Evolutionary conservation across 2,797 vertebrate genomes (phyloP), one percentile per base, ranked within the genome.

Genomic region (Lateolabrax maculatus): DNA sequence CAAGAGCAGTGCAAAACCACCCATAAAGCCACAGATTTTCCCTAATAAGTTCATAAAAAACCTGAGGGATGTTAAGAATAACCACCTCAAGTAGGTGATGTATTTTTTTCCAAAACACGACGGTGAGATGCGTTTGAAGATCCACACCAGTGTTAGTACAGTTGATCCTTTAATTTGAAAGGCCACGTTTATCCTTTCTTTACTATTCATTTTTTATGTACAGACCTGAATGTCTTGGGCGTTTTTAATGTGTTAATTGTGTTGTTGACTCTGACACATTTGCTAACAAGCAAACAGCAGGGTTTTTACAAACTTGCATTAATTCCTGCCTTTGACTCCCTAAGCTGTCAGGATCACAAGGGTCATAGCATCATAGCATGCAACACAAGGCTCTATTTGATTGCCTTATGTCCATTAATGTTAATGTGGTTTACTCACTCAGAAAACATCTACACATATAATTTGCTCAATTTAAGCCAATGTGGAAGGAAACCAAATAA

Each of bases 31-130:
- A 16, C 63, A 78, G 66, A 77, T 85, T 89, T 90, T 77, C 79
- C 86, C 62, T 49, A 84, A 90, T 77, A 86, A 83, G 80, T 87
- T 88, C 80, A 89, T 90, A 87, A 93, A 87, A 93, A 93, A 91
- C 72, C 62, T 78, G 72, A 90, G 75, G 61, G 84, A 92, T 81
- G 79, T 84, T 84, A 84, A 90, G 81, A 90, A 84, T 64, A 87
- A 90, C 77, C 43, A 74, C 41, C 58, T 89, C 75, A 85, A 93
- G 87, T 83, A 80, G 85, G 71, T 83, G 79, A 89, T 79, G 89
- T 79, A 72, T 34, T 83, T 85, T 83, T 87, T 88, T 90, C 89
- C 90, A 87, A 86, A 88, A 85, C 85, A 87, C 11, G 0, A 72
- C 34, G 1, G 9, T 36, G 60, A 71, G 68, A 69, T 77, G 64